A percentile compares a stretch with the other conserved stretches of the same genome.
Evolutionary conservation across 2,888 invertebrate genomes (phyloP).

Genomic region (Drosophila anomelani): DNA sequence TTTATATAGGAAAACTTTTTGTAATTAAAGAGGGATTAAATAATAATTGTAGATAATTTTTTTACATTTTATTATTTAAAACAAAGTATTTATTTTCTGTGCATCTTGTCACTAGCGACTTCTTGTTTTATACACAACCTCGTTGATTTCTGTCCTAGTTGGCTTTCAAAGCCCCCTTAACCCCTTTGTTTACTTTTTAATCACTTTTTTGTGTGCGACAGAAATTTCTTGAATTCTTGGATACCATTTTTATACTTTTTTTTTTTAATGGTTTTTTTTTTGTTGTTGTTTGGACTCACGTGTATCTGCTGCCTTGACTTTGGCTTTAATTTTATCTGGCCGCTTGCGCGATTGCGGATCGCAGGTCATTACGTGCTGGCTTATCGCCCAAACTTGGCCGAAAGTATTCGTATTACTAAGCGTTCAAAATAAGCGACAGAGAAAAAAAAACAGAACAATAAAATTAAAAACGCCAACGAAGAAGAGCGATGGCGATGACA

Average conservation of each 20-base stretch:
- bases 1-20: not conserved
- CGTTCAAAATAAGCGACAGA: constrained; percentile 11
- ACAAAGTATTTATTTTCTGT: not conserved
- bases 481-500: constrained; percentile 32
- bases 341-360: constrained; percentile 37
- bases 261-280: not conserved
- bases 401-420: constrained; percentile 47
- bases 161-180: constrained; percentile 2
- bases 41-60: not conserved
- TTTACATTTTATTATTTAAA: not conserved
- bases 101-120: not conserved
- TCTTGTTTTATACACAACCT: not conserved
- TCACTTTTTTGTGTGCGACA: constrained; percentile 9
- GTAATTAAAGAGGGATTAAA: not conserved
- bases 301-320: constrained; percentile 34
- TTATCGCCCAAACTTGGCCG: constrained; percentile 37
- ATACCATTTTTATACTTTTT: not conserved
- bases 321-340: constrained; percentile 39
- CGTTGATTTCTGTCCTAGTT: constrained; percentile 7
- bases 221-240: constrained; percentile 12
- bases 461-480: constrained; percentile 33
- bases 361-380: constrained; percentile 59
- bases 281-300: constrained; percentile 21
- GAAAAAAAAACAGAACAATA: constrained; percentile 3
- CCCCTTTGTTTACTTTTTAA: constrained; percentile 8